A percentile compares a stretch with the other conserved stretches of the same genome.
phyloP scores from a whole-genome alignment of 2,888 invertebrate genomes.

The Ischnus inquisitorius region DNA sequence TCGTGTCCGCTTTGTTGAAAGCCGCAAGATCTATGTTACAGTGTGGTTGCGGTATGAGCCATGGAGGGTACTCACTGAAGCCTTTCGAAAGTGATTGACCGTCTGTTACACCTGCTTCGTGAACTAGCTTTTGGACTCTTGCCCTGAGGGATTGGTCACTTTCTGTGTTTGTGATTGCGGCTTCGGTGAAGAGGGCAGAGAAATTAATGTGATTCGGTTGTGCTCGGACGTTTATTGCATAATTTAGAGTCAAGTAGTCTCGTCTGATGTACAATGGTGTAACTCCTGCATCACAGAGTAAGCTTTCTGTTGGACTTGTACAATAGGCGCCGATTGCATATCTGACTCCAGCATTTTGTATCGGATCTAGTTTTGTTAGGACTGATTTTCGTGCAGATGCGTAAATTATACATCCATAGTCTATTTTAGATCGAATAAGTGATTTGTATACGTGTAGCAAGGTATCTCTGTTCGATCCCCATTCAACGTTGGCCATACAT shows the following conservation, averaged over 20 bases:
- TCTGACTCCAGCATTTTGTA: constrained; percentile 58
- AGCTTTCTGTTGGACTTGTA: constrained; percentile 61
- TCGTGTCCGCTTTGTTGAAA: background rate
- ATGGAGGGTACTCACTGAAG: background rate
- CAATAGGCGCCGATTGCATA: constrained; percentile 60
- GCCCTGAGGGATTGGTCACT: background rate
- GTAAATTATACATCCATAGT: constrained; percentile 70
- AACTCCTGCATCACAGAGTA: constrained; percentile 52
- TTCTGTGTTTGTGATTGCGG: background rate
- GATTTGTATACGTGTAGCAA: constrained; percentile 51
- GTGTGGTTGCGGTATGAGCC: background rate
- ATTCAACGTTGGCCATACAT: constrained; percentile 50
- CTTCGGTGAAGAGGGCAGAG: background rate
- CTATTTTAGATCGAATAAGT: constrained; percentile 61
- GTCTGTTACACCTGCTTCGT: background rate
- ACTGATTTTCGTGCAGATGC: constrained; percentile 50
- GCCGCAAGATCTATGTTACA: background rate
- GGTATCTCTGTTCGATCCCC: constrained; percentile 60
- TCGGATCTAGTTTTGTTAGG: constrained; percentile 53
- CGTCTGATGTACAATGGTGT: constrained; percentile 43
- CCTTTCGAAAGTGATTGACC: background rate
- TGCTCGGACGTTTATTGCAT: constrained; percentile 14
- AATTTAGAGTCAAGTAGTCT: background rate
- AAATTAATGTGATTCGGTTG: constrained; percentile 1
- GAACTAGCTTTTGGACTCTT: background rate